phyloP scores from a whole-genome alignment of 2,888 invertebrate genomes.

The Orthosia gothica region DNA sequence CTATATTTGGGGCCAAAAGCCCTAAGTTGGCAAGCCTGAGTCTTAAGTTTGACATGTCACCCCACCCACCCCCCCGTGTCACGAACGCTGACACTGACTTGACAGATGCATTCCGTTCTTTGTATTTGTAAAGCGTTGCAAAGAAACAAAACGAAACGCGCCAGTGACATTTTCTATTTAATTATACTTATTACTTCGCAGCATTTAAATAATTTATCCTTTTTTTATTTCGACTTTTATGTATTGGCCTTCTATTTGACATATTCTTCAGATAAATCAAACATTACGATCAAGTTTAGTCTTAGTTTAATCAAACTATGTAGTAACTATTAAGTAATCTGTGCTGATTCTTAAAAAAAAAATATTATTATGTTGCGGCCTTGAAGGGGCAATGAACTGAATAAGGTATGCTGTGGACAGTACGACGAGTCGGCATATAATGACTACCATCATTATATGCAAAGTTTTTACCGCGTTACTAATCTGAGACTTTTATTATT shows the following conservation, averaged over 20 bases:
- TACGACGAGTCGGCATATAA: slow-evolving; percentile 14
- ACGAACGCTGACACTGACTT: slow-evolving; percentile 20
- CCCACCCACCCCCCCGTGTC: not conserved
- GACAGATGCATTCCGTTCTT: slow-evolving; percentile 30
- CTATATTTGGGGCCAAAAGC: too few relatives aligned
- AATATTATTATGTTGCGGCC: slow-evolving; percentile 57
- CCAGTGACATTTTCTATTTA: not conserved
- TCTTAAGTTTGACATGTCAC: too few relatives aligned
- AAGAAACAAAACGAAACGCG: not conserved
- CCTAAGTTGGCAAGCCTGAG: too few relatives aligned
- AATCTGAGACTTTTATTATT: not conserved
- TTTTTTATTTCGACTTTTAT: not conserved
- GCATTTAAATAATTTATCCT: too few relatives aligned
- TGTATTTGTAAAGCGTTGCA: not conserved
- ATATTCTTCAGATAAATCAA: too few relatives aligned
- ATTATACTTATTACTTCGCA: too few relatives aligned
- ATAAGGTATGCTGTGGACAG: slow-evolving; percentile 45
- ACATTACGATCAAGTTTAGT: too few relatives aligned
- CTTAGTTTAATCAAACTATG: too few relatives aligned
- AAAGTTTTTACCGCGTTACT: slow-evolving; percentile 8
- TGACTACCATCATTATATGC: slow-evolving; percentile 24
- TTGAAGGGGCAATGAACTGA: slow-evolving; percentile 70
- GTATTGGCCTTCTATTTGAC: not conserved
- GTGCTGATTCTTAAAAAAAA: slow-evolving; percentile 38
- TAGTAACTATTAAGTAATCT: too few relatives aligned